Evolutionary conservation across 2,113 vertebrate genomes (phyloP).

Genomic region (Podilymbus podiceps): DNA sequence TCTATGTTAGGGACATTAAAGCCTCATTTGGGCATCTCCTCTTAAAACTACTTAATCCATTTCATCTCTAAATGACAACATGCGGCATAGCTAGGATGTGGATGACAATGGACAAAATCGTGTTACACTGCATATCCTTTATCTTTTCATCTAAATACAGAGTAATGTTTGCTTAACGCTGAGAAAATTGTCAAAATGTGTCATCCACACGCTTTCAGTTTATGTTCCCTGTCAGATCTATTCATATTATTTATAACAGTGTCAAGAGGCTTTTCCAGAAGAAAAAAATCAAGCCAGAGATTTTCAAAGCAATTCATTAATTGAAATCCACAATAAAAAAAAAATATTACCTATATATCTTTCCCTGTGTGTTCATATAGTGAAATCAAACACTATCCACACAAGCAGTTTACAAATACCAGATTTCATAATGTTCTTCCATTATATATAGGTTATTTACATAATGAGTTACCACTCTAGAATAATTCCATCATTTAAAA

Average conservation of each 20-base stretch:
- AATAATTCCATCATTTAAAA: not conserved
- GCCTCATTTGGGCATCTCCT: not conserved
- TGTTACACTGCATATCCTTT: not conserved
- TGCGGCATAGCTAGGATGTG: accelerated
- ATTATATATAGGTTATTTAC: not conserved
- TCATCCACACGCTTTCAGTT: not conserved
- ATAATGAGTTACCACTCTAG: not conserved
- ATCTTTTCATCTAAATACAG: not conserved
- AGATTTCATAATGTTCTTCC: not conserved
- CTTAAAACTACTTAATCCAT: not conserved
- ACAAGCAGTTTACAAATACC: not conserved
- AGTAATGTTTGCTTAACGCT: not conserved
- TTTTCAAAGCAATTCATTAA: not conserved
- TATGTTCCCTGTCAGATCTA: not conserved
- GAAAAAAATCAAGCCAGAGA: not conserved
- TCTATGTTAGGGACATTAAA: not conserved
- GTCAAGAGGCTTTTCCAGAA: not conserved
- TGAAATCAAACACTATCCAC: not conserved
- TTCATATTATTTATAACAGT: not conserved
- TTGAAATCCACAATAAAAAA: not conserved
- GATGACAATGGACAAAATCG: not conserved
- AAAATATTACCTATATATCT: not conserved
- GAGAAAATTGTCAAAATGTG: not conserved
- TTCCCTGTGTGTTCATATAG: not conserved
- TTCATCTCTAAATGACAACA: not conserved